A percentile compares a stretch with the other conserved stretches of the same genome.
phyloP scores from a whole-genome alignment of 1,140 invertebrate species.

The Papilio polyxenes region DNA sequence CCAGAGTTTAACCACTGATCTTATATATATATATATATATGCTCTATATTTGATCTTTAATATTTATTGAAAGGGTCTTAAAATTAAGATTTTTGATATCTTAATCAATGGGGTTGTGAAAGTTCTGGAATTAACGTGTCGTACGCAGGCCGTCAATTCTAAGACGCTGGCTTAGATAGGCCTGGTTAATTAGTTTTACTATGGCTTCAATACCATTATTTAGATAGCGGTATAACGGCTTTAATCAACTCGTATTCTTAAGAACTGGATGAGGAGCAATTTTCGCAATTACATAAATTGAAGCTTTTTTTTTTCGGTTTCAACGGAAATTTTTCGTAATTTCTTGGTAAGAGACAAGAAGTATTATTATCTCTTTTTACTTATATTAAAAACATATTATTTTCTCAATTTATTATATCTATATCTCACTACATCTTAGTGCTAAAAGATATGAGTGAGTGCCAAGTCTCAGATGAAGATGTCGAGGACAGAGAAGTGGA shows the following conservation, averaged over 20 bases:
- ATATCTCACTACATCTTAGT: too few species aligned
- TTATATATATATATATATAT: not conserved
- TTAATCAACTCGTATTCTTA: slow-evolving; percentile 16
- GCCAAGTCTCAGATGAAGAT: too few species aligned
- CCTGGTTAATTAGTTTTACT: slow-evolving; percentile 21
- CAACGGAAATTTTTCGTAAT: not conserved
- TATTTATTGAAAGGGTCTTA: not conserved
- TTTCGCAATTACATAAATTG: not conserved
- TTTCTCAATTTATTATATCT: too few species aligned
- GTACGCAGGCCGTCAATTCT: not conserved
- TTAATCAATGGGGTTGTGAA: not conserved
- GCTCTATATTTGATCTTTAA: not conserved
- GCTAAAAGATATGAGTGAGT: too few species aligned
- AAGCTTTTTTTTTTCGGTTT: not conserved
- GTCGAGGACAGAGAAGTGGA: too few species aligned
- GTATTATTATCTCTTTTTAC: too few species aligned
- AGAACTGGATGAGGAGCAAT: not conserved
- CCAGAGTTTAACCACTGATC: too few species aligned
- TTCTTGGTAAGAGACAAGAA: not conserved
- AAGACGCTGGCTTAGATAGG: not conserved
- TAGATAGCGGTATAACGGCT: not conserved
- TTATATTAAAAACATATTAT: too few species aligned
- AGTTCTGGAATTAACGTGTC: slow-evolving; percentile 19
- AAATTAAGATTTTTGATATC: not conserved
- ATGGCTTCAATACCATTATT: slow-evolving; percentile 11